phyloP scores from a whole-genome alignment of 2,797 vertebrate genomes.

The Iguana delicatissima region DNA sequence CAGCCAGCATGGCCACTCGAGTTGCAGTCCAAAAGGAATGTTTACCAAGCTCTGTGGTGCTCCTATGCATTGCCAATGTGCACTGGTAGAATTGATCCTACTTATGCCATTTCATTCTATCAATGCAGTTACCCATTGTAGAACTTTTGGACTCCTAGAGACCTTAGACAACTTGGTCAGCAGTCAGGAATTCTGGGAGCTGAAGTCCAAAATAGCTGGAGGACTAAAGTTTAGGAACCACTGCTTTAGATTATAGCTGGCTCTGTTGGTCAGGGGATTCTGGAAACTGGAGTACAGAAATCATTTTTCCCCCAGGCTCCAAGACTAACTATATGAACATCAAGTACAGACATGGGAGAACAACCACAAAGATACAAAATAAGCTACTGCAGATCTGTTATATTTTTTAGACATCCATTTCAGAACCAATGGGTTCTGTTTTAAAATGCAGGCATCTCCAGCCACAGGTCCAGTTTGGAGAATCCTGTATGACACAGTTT shows the following conservation, averaged over 20 bases:
- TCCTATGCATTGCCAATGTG: not conserved
- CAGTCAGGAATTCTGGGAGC: too few species aligned
- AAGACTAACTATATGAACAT: too few species aligned
- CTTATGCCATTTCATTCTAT: not conserved
- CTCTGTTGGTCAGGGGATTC: too few species aligned
- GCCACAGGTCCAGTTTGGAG: not conserved
- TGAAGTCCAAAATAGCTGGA: too few species aligned
- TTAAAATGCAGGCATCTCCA: not conserved
- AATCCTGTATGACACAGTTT: constrained; percentile 2
- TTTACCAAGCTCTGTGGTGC: not conserved
- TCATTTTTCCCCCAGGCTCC: too few species aligned
- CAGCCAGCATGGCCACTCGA: too few species aligned
- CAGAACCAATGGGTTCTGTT: not conserved
- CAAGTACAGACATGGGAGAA: not conserved
- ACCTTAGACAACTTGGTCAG: too few species aligned
- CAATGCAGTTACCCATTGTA: not conserved
- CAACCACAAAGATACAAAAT: not conserved
- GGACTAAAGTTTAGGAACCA: too few species aligned
- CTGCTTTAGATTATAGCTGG: not conserved
- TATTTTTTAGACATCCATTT: not conserved
- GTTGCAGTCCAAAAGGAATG: too few species aligned
- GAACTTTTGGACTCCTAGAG: too few species aligned
- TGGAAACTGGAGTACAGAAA: too few species aligned
- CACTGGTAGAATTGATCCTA: too few species aligned
- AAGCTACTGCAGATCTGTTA: not conserved